phyloP scores from a whole-genome alignment of 2,113 vertebrate genomes.

The Pelmatolapia mariae region DNA sequence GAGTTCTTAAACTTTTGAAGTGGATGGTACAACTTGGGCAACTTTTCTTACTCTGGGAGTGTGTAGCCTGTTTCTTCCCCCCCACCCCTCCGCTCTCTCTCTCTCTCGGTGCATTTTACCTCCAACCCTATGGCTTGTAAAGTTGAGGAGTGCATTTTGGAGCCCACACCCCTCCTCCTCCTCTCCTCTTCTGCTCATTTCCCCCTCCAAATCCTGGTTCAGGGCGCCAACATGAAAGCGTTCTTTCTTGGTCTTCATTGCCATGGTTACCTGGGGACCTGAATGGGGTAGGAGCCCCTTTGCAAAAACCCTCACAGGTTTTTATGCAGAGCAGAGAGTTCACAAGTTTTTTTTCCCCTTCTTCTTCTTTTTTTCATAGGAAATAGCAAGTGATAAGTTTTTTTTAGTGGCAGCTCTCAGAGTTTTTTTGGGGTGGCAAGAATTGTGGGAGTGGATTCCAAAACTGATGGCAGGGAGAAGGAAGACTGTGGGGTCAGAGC shows the following conservation, averaged over 20 bases:
- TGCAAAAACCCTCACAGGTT: conserved; percentile 49
- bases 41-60: conserved; percentile 2
- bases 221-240: conserved; percentile 74
- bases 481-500: conserved; percentile 6
- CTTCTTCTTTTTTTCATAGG: background rate
- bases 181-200: conserved; percentile 54
- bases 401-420: background rate
- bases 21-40: conserved; percentile 4
- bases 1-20: conserved; percentile 56
- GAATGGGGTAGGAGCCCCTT: conserved; percentile 62
- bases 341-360: background rate
- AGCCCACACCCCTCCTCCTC: conserved; percentile 19
- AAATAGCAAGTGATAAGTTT: conserved; percentile 13
- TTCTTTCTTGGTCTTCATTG: conserved; percentile 76
- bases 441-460: conserved; percentile 1
- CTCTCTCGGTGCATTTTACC: conserved; percentile 14
- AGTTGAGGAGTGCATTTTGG: conserved; percentile 48
- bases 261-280: conserved; percentile 75
- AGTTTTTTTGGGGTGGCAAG: background rate
- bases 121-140: conserved; percentile 60
- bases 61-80: background rate
- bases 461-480: background rate
- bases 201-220: conserved; percentile 68
- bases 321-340: conserved; percentile 33
- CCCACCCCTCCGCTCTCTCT: background rate